phyloP scores from a whole-genome alignment of 1,140 invertebrate genomes.

The Drosophila quadrilineata region DNA sequence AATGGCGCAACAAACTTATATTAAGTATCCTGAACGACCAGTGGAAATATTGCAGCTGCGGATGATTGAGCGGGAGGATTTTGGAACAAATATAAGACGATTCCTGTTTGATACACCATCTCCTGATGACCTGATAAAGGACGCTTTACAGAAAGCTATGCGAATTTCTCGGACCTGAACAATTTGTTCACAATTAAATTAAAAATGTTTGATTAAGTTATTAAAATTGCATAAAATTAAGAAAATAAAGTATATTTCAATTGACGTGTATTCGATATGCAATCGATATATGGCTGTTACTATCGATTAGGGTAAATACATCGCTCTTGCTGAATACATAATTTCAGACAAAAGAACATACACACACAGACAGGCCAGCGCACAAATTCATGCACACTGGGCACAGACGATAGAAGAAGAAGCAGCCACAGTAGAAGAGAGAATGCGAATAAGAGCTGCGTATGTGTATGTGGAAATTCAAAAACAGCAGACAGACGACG shows the following conservation, averaged over 20 bases:
- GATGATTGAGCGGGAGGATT: constrained; percentile 36
- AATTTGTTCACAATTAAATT: neutral
- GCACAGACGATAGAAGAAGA: constrained; percentile 27
- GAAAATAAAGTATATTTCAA: too few species aligned
- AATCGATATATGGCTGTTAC: constrained; percentile 16
- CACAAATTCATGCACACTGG: constrained; percentile 6
- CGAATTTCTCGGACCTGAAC: constrained; percentile 45
- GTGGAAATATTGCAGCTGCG: constrained; percentile 42
- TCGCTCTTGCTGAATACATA: constrained; percentile 38
- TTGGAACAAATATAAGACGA: constrained; percentile 51
- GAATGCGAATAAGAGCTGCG: constrained; percentile 52
- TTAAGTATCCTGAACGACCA: constrained; percentile 34
- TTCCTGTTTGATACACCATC: constrained; percentile 70
- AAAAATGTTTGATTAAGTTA: too few species aligned
- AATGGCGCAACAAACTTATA: constrained; percentile 14
- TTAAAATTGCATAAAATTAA: too few species aligned
- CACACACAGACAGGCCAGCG: constrained; percentile 9
- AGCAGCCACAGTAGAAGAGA: constrained; percentile 30
- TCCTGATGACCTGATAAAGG: constrained; percentile 67
- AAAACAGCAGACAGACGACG: constrained; percentile 50
- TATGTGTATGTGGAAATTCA: constrained; percentile 48
- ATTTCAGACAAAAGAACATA: constrained; percentile 47
- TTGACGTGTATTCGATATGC: too few species aligned
- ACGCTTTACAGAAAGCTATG: constrained; percentile 50
- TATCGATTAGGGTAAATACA: constrained; percentile 26